Conservation (phyloP, 2,888 invertebrate genomes). For the Xiphydria camelus region DNA sequence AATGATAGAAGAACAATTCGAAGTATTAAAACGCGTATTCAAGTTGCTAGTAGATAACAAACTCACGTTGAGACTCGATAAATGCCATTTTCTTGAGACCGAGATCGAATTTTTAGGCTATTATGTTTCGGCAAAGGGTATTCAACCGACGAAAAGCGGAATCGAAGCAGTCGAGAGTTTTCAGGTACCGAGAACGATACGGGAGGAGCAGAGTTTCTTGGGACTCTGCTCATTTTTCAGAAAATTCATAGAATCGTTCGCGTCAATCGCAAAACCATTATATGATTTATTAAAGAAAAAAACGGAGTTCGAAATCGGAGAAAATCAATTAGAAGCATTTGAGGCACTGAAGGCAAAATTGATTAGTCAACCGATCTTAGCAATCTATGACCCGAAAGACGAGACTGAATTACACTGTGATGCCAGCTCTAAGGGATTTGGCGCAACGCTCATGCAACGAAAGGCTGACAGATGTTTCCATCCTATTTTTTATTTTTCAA, state of each 20-base stretch:
- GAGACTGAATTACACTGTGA: constrained; percentile 49
- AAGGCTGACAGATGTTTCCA: constrained; percentile 34
- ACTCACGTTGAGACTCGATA: constrained; percentile 16
- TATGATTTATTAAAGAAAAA: constrained; percentile 30
- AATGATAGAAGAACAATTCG: constrained; percentile 10
- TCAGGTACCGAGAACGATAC: constrained; percentile 26
- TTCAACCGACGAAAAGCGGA: constrained; percentile 21
- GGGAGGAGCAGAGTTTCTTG: constrained; percentile 30
- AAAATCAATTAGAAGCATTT: constrained; percentile 25
- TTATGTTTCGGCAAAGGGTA: constrained; percentile 15
- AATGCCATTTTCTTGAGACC: constrained; percentile 25
- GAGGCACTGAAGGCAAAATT: constrained; percentile 23
- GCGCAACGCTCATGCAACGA: constrained; percentile 41
- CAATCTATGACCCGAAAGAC: constrained; percentile 36
- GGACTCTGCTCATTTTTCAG: constrained; percentile 31
- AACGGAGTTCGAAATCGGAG: constrained; percentile 28
- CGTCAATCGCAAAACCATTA: background rate
- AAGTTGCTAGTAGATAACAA: constrained; percentile 2
- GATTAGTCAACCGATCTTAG: constrained; percentile 30
- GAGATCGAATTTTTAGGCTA: constrained; percentile 28
- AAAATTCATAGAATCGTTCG: constrained; percentile 9
- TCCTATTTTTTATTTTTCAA: constrained; percentile 43
- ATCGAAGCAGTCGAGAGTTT: constrained; percentile 22
- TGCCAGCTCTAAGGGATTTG: constrained; percentile 41
- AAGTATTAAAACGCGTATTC: constrained; percentile 11